Conservation (phyloP, 2,797 vertebrate genomes). For the Craterocephalus amniculus region DNA sequence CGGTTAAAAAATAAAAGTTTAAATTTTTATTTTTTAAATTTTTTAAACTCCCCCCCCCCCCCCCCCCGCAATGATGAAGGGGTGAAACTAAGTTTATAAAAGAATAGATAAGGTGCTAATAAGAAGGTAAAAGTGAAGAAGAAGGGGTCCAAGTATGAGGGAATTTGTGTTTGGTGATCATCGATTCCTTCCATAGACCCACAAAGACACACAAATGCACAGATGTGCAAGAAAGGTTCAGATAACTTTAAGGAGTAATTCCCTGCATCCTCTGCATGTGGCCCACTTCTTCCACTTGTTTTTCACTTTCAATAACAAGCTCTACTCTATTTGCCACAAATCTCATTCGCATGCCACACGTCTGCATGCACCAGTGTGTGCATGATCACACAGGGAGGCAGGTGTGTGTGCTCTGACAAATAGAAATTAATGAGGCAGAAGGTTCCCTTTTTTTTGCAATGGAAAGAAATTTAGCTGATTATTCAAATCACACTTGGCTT, state of each 20-base stretch:
- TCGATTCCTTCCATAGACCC: slow-evolving; percentile 32
- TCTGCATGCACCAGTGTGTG: slow-evolving; percentile 6
- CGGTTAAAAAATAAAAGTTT: too few relatives aligned
- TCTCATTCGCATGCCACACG: slow-evolving; percentile 11
- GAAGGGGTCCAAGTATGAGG: slow-evolving; percentile 24
- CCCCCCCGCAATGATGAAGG: slow-evolving; percentile 81
- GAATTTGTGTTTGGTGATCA: slow-evolving; percentile 28
- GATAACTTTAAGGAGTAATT: slow-evolving; percentile 46
- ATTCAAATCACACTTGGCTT: slow-evolving; percentile 61
- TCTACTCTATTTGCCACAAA: slow-evolving; percentile 11
- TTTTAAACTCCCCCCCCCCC: too few relatives aligned
- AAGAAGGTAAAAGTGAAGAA: slow-evolving; percentile 37
- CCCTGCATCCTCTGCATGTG: slow-evolving; percentile 19
- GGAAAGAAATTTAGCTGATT: slow-evolving; percentile 38
- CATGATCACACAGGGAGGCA: slow-evolving; percentile 36
- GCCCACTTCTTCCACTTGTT: slow-evolving; percentile 59
- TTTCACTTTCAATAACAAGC: slow-evolving; percentile 12
- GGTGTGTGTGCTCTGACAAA: slow-evolving; percentile 64
- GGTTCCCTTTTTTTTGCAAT: slow-evolving; percentile 23
- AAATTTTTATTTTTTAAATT: too few relatives aligned
- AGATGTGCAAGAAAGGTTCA: slow-evolving; percentile 14
- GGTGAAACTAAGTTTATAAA: slow-evolving; percentile 58
- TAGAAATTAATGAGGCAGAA: slow-evolving; percentile 66
- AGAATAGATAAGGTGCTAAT: slow-evolving; percentile 61
- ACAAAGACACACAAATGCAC: slow-evolving; percentile 37